Evolutionary conservation across 2,888 invertebrate species (phyloP).

Genomic region (Syritta pipiens): DNA sequence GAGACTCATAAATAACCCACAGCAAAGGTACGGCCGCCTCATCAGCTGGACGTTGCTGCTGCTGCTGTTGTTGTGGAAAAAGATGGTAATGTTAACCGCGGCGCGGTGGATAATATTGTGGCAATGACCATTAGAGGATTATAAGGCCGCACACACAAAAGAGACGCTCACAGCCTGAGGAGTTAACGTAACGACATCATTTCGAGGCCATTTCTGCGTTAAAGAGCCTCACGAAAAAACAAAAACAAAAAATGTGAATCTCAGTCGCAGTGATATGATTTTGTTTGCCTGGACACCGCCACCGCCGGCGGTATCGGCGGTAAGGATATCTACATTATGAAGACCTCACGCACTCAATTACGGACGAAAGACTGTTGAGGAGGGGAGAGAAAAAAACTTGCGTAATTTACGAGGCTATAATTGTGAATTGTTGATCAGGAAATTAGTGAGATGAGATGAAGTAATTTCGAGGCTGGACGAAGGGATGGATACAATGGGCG

Average conservation of each 20-base stretch:
- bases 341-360: constrained; percentile 69
- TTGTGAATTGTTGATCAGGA: constrained; percentile 67
- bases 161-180: constrained; percentile 19
- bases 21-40: constrained; percentile 13
- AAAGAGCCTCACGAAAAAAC: constrained; percentile 51
- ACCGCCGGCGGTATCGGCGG: constrained; percentile 25
- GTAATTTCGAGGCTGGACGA: constrained; percentile 40
- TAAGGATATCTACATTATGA: constrained; percentile 68
- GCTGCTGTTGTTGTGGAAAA: too few species aligned
- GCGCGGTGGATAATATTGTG: constrained; percentile 53
- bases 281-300: constrained; percentile 42
- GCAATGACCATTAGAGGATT: constrained; percentile 65
- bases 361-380: not conserved
- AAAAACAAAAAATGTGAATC: constrained; percentile 12
- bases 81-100: constrained; percentile 59
- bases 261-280: constrained; percentile 54
- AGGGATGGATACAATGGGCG: not conserved
- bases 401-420: constrained; percentile 64
- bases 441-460: constrained; percentile 62
- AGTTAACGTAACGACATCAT: constrained; percentile 68
- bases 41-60: constrained; percentile 19
- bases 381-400: constrained; percentile 31
- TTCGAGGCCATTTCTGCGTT: constrained; percentile 56
- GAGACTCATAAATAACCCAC: constrained; percentile 53
- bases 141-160: constrained; percentile 35